A percentile compares a stretch with the other conserved stretches of the same genome.
Evolutionary conservation across 1,140 invertebrate genomes (phyloP).

Genomic region (Hyposmocoma kahamanoa): DNA sequence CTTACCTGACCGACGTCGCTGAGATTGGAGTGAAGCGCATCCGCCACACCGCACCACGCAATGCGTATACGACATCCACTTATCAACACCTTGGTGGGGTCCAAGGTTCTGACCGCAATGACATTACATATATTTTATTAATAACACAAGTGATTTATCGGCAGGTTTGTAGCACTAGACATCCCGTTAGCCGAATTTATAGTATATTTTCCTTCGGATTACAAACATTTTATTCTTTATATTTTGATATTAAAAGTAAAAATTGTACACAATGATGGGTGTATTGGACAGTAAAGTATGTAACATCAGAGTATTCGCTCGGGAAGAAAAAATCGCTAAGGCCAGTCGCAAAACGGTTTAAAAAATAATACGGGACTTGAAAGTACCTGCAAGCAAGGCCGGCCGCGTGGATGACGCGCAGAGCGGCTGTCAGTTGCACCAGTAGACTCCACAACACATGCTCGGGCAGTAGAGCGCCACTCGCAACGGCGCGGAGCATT

Average conservation of each 20-base stretch:
- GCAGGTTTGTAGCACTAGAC: too few species aligned
- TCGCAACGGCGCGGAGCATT: constrained; percentile 78
- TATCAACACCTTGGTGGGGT: constrained; percentile 93
- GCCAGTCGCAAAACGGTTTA: too few species aligned
- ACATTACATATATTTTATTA: too few species aligned
- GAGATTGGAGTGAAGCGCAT: constrained; percentile 33
- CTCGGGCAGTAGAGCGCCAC: constrained; percentile 86
- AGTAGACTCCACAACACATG: constrained; percentile 96
- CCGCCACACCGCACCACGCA: constrained; percentile 53
- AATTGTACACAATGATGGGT: too few species aligned
- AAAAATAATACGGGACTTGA: not conserved
- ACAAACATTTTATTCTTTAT: too few species aligned
- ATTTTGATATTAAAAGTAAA: too few species aligned
- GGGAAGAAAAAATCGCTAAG: too few species aligned
- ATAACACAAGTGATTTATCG: too few species aligned
- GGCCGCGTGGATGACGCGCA: constrained; percentile 92
- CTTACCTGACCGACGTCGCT: constrained; percentile 43
- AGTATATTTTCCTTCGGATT: too few species aligned
- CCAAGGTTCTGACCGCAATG: constrained; percentile 85
- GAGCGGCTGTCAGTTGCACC: constrained; percentile 95
- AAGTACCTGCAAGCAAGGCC: constrained; percentile 79
- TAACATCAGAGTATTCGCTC: too few species aligned
- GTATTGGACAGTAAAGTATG: too few species aligned
- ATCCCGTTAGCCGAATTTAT: too few species aligned
- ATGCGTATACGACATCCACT: constrained; percentile 81